These are phyloP conservation scores for Antedon bifida DNA, from an alignment of 35 echinoderm and acorn worm genomes.

Conservation along the genomic window DNA sequence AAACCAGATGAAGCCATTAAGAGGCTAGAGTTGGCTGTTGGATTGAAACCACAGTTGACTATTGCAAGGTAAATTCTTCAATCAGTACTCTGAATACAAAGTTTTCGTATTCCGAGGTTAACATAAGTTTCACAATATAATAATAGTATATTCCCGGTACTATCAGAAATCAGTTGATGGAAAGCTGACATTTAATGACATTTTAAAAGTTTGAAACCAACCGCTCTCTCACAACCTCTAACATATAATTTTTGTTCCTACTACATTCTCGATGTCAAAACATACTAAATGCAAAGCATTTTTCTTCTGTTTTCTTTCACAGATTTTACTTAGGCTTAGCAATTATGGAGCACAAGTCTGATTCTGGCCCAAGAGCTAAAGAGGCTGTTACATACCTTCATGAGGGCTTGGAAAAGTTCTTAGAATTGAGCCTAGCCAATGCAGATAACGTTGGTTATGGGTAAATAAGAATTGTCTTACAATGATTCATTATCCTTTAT, in stretches of 20 bases:
- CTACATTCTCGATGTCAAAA: too few relatives aligned
- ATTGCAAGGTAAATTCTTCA: slow-evolving; percentile 39
- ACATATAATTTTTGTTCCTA: too few relatives aligned
- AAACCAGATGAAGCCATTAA: slow-evolving; percentile 56
- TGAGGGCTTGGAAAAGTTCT: slow-evolving; percentile 59
- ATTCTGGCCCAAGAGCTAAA: slow-evolving; percentile 51
- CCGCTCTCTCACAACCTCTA: too few relatives aligned
- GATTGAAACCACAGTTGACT: slow-evolving; percentile 53
- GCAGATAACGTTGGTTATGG: slow-evolving; percentile 23
- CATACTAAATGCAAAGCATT: not conserved
- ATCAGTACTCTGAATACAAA: not conserved
- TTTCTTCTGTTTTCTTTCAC: not conserved
- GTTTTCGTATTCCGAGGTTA: not conserved
- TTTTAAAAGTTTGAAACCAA: too few relatives aligned
- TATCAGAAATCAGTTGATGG: too few relatives aligned
- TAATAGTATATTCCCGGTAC: not conserved
- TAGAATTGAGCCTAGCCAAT: slow-evolving; percentile 26
- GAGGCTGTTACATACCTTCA: slow-evolving; percentile 68
- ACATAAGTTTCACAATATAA: not conserved
- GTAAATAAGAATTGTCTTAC: not conserved
- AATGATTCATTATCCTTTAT: too few relatives aligned
- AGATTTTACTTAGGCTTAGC: slow-evolving; percentile 6
- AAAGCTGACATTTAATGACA: too few relatives aligned
- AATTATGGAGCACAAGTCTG: slow-evolving; percentile 43
- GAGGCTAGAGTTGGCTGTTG: slow-evolving; percentile 73